Conservation (phyloP, 2,113 vertebrate species). For the Oryzias melastigma region DNA sequence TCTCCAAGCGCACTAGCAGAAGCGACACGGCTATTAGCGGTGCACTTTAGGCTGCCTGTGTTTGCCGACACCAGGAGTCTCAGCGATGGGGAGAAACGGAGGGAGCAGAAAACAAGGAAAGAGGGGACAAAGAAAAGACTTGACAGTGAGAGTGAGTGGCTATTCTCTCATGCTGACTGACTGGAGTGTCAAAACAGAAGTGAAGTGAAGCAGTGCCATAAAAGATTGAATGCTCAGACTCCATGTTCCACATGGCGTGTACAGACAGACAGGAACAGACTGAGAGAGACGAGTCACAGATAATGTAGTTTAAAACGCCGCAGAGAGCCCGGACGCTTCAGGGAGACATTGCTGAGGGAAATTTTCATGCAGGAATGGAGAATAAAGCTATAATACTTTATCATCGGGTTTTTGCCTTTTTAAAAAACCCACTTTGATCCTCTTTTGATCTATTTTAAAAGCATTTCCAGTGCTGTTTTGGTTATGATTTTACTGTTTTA, state of each 20-base stretch:
- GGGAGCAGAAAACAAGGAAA: slow-evolving; percentile 26
- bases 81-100: slow-evolving; percentile 39
- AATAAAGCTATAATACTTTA: slow-evolving; percentile 46
- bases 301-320: slow-evolving; percentile 23
- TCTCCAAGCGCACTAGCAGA: slow-evolving; percentile 14
- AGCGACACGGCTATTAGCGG: slow-evolving; percentile 28
- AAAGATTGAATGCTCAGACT: slow-evolving; percentile 60
- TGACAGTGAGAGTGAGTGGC: slow-evolving; percentile 43
- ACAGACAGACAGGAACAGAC: slow-evolving; percentile 36
- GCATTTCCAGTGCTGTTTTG: no score
- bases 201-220: slow-evolving; percentile 50
- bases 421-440: no score
- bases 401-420: no score
- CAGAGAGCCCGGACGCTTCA: slow-evolving; percentile 20
- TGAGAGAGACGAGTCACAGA: slow-evolving; percentile 15
- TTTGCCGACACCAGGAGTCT: slow-evolving; percentile 36
- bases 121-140: slow-evolving; percentile 30
- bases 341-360: slow-evolving; percentile 33
- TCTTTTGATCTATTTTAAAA: no score
- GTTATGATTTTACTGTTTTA: no score
- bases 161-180: slow-evolving; percentile 57
- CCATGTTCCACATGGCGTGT: slow-evolving; percentile 53
- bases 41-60: slow-evolving; percentile 24
- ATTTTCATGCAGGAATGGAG: slow-evolving; percentile 36
- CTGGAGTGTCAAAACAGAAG: slow-evolving; percentile 55